Conservation (phyloP, 2,113 vertebrate species). For the Nibea albiflora region DNA sequence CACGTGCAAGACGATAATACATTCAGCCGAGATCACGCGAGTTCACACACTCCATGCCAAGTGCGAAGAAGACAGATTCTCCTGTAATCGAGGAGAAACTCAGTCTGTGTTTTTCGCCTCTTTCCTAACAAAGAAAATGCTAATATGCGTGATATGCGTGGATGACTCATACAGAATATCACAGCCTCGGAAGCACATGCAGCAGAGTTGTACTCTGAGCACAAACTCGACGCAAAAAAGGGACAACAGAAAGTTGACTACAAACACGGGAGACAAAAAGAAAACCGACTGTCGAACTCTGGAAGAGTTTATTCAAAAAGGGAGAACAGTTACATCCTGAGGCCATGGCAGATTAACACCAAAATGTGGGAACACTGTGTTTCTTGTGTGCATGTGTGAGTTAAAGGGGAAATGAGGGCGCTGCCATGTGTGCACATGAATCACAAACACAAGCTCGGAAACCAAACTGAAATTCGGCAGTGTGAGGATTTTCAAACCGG, state of each 20-base stretch:
- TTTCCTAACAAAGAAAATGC: constrained; percentile 22
- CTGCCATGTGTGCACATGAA: constrained; percentile 15
- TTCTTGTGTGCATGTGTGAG: constrained; percentile 17
- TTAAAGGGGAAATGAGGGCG: constrained; percentile 32
- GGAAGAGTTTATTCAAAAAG: constrained; percentile 36
- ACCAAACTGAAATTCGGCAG: neutral
- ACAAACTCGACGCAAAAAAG: constrained; percentile 34
- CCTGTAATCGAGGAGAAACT: constrained; percentile 19
- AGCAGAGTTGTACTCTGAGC: constrained; percentile 32
- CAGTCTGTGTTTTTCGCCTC: constrained; percentile 21
- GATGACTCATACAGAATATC: constrained; percentile 16
- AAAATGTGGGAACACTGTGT: constrained; percentile 23
- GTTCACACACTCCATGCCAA: constrained; percentile 17
- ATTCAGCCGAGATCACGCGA: neutral
- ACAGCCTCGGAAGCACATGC: neutral
- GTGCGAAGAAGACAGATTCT: constrained; percentile 20
- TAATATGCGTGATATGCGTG: neutral
- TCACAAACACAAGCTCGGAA: neutral
- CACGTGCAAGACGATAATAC: neutral
- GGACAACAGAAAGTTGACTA: constrained; percentile 41
- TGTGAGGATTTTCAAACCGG: constrained; percentile 2
- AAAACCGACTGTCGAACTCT: constrained; percentile 47
- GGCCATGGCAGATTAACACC: constrained; percentile 54
- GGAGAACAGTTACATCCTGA: constrained; percentile 47
- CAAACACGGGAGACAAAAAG: constrained; percentile 49